These are phyloP conservation scores for Nymphalis urticae DNA, from an alignment of 2,888 invertebrate genomes.

Conservation along the genomic window DNA sequence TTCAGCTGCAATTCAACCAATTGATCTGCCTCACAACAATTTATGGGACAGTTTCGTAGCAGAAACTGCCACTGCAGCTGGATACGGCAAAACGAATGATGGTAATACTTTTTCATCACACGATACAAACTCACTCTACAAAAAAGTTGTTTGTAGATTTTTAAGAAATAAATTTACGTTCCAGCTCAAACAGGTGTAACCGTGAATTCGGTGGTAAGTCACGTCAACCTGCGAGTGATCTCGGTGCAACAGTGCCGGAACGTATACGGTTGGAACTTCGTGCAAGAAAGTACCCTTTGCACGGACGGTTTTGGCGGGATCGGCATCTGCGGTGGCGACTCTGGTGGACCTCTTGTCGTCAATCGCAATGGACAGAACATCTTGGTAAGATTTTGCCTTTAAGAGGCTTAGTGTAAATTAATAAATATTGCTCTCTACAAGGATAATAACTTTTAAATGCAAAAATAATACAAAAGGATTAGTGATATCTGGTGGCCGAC, in stretches of 20 bases:
- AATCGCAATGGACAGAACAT: constrained; percentile 37
- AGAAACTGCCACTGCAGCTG: constrained; percentile 14
- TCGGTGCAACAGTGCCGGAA: constrained; percentile 41
- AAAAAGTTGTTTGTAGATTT: background rate
- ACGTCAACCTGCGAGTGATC: constrained; percentile 47
- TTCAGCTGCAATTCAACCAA: constrained; percentile 20
- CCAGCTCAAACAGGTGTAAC: constrained; percentile 39
- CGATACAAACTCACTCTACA: too few relatives aligned
- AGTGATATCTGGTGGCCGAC: too few relatives aligned
- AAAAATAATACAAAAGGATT: too few relatives aligned
- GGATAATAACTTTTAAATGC: too few relatives aligned
- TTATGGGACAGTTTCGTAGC: constrained; percentile 17
- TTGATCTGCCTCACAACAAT: constrained; percentile 14
- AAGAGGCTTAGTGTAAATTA: too few relatives aligned
- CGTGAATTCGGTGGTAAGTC: constrained; percentile 38
- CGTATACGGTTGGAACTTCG: constrained; percentile 38
- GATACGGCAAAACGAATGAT: constrained; percentile 25
- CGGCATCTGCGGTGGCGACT: constrained; percentile 48
- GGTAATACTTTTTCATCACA: background rate
- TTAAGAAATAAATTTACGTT: too few relatives aligned
- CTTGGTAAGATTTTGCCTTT: constrained; percentile 37
- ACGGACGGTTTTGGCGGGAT: constrained; percentile 46
- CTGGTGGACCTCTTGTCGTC: constrained; percentile 46
- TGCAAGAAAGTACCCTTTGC: constrained; percentile 42
- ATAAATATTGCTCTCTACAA: too few relatives aligned